Evolutionary conservation across 2,888 invertebrate species (phyloP).

Genomic region (Diarsia brunnea): DNA sequence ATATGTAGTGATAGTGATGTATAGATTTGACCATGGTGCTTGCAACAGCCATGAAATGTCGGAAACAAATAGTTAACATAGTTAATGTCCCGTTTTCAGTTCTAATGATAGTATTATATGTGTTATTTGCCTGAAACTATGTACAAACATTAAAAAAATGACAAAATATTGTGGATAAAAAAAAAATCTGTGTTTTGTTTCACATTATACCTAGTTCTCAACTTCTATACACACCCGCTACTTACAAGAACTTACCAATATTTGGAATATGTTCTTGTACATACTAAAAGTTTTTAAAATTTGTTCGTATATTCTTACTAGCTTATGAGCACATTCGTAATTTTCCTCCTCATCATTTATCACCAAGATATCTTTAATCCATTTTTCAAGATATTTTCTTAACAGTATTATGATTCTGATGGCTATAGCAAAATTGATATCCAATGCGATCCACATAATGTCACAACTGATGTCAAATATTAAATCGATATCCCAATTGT

Average conservation of each 20-base stretch:
- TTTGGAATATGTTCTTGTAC: constrained; percentile 19
- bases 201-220: not conserved
- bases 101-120: too few relatives aligned
- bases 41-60: too few relatives aligned
- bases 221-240: not conserved
- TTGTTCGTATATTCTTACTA: constrained; percentile 3
- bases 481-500: not conserved
- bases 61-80: too few relatives aligned
- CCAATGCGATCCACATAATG: not conserved
- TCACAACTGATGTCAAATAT: not conserved
- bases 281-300: constrained; percentile 31
- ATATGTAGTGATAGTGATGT: too few relatives aligned
- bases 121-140: not conserved
- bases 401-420: constrained; percentile 21
- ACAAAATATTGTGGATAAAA: not conserved
- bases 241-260: constrained; percentile 13
- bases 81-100: too few relatives aligned
- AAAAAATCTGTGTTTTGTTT: not conserved
- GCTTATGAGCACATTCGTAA: not conserved
- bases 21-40: too few relatives aligned
- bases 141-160: not conserved
- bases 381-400: constrained; percentile 17
- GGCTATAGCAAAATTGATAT: constrained; percentile 2
- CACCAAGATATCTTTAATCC: constrained; percentile 5
- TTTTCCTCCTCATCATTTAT: not conserved